Conservation (phyloP, 1,140 invertebrate species). For the Ylistrum balloti region DNA sequence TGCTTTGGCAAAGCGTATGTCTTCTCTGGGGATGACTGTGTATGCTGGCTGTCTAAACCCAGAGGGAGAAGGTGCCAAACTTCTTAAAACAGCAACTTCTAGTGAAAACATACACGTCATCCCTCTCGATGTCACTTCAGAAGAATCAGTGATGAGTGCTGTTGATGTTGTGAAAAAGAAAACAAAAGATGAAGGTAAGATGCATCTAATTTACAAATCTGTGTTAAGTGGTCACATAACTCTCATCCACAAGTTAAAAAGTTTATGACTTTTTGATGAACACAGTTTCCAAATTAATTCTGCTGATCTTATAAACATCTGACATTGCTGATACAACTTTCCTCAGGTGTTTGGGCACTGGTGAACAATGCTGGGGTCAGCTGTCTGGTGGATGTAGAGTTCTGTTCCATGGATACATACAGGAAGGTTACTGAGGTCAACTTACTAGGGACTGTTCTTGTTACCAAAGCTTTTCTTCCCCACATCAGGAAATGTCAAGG, state of each 20-base stretch:
- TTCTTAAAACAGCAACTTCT: conserved; percentile 69
- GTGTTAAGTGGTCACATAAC: background rate
- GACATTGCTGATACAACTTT: background rate
- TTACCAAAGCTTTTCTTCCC: conserved; percentile 89
- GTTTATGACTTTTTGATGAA: background rate
- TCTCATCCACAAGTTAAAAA: background rate
- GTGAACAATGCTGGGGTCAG: conserved; percentile 89
- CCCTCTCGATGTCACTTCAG: conserved; percentile 65
- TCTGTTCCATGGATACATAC: conserved; percentile 86
- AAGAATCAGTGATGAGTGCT: conserved; percentile 53
- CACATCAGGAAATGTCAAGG: conserved; percentile 86
- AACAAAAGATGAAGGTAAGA: conserved; percentile 48
- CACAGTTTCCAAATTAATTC: background rate
- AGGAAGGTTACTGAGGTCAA: conserved; percentile 88
- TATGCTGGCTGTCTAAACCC: conserved; percentile 87
- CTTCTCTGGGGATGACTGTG: conserved; percentile 80
- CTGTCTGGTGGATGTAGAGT: conserved; percentile 94
- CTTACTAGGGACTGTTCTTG: conserved; percentile 90
- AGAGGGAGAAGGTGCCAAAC: conserved; percentile 79
- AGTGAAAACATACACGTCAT: conserved; percentile 73
- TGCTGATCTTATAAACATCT: background rate
- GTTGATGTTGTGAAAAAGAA: conserved; percentile 56
- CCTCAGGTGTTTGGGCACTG: conserved; percentile 73
- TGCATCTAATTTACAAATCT: background rate
- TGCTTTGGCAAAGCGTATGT: conserved; percentile 80